These are phyloP conservation scores for Pseudomyrmex gracilis DNA, from an alignment of 1,140 invertebrate genomes.

Conservation along the genomic window DNA sequence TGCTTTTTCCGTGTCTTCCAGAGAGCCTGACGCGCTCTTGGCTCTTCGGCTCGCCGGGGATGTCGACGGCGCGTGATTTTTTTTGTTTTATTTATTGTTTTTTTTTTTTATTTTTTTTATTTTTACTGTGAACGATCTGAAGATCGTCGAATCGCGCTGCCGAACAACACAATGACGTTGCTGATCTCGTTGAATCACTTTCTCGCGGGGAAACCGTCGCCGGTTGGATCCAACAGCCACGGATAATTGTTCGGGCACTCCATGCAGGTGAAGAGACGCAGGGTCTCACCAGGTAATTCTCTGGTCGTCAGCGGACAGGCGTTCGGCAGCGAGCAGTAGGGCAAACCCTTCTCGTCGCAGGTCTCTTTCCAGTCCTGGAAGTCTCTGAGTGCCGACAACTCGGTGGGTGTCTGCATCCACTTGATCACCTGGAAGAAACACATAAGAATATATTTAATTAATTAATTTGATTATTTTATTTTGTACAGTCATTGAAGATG, in stretches of 20 bases:
- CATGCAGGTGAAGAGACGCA: conserved; percentile 97
- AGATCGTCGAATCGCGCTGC: conserved; percentile 23
- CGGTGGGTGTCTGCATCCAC: conserved; percentile 98
- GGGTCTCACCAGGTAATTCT: conserved; percentile 96
- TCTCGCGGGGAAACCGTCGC: conserved; percentile 95
- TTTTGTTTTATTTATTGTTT: background rate
- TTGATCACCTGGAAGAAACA: conserved; percentile 91
- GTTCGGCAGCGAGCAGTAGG: conserved; percentile 96
- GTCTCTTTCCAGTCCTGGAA: conserved; percentile 98
- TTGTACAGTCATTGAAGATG: too few species aligned
- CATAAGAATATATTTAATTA: background rate
- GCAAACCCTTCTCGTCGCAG: conserved; percentile 97
- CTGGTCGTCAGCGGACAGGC: conserved; percentile 95
- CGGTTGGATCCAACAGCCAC: conserved; percentile 97
- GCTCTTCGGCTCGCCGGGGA: conserved; percentile 1
- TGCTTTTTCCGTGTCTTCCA: conserved; percentile 27
- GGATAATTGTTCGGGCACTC: conserved; percentile 98
- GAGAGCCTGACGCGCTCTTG: conserved; percentile 2
- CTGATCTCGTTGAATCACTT: conserved; percentile 83
- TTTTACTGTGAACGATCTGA: background rate
- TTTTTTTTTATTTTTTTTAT: background rate
- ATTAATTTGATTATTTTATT: too few species aligned
- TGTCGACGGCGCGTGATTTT: conserved; percentile 13
- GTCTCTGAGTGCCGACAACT: conserved; percentile 93
- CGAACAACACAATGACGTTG: conserved; percentile 26